Conservation (phyloP, 2,797 vertebrate species). For the Enteromius paludinosus region DNA sequence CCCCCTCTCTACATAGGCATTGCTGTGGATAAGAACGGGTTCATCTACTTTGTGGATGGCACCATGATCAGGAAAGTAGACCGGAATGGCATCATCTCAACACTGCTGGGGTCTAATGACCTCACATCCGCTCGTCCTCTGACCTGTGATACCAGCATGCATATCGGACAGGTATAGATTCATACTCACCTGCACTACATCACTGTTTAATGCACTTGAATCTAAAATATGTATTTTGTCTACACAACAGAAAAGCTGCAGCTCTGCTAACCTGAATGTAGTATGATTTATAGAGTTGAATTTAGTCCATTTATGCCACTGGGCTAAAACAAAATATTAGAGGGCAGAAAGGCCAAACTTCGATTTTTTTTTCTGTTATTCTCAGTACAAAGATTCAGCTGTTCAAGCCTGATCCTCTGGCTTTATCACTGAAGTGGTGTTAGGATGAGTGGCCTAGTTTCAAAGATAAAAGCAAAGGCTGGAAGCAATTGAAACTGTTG, state of each 20-base stretch:
- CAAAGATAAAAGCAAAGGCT: slow-evolving; percentile 24
- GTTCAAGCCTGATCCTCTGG: neutral
- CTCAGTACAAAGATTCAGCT: slow-evolving; percentile 5
- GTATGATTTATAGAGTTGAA: slow-evolving; percentile 10
- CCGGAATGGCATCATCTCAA: slow-evolving; percentile 98
- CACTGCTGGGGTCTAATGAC: slow-evolving; percentile 94
- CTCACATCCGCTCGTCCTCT: slow-evolving; percentile 94
- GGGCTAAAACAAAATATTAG: slow-evolving; percentile 25
- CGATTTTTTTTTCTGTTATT: slow-evolving; percentile 22
- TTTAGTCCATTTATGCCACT: slow-evolving; percentile 18
- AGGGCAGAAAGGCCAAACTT: slow-evolving; percentile 15
- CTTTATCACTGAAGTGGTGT: neutral
- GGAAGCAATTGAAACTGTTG: slow-evolving; percentile 13
- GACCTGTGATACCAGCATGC: slow-evolving; percentile 98
- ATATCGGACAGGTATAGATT: slow-evolving; percentile 93
- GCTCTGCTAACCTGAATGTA: neutral
- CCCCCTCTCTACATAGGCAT: slow-evolving; percentile 76
- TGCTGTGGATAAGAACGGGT: slow-evolving; percentile 92
- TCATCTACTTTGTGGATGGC: slow-evolving; percentile 98
- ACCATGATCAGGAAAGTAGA: slow-evolving; percentile 99
- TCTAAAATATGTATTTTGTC: neutral
- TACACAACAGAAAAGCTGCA: neutral
- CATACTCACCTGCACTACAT: neutral
- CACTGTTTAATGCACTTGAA: neutral
- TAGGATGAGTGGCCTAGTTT: neutral